phyloP scores from a whole-genome alignment of 2,888 invertebrate species.

The Euclidia mi region DNA sequence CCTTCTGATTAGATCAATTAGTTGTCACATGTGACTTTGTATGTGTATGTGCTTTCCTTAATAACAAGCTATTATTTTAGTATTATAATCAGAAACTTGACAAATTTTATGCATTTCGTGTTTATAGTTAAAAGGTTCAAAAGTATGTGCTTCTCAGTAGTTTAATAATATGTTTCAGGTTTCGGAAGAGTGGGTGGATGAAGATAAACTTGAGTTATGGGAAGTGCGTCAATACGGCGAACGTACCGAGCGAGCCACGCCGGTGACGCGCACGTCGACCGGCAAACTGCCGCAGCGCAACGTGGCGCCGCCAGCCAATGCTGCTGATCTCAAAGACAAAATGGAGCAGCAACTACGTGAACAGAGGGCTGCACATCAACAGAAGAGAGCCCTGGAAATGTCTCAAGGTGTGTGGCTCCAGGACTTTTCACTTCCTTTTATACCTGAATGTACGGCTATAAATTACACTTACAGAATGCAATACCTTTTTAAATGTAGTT shows the following conservation, averaged over 20 bases:
- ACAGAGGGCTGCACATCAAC: slow-evolving; percentile 97
- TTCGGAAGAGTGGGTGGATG: slow-evolving; percentile 98
- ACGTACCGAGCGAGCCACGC: slow-evolving; percentile 92
- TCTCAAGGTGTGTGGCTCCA: slow-evolving; percentile 86
- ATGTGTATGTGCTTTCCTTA: too few species aligned
- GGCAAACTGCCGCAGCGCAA: slow-evolving; percentile 91
- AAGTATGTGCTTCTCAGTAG: too few species aligned
- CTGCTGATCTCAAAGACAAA: slow-evolving; percentile 96
- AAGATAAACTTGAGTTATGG: slow-evolving; percentile 98
- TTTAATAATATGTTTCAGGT: slow-evolving; percentile 83
- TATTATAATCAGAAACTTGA: too few species aligned
- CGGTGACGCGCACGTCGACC: slow-evolving; percentile 95
- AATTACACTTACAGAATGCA: too few species aligned
- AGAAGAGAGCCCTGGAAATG: slow-evolving; percentile 94
- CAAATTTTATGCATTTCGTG: too few species aligned
- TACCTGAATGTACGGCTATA: too few species aligned
- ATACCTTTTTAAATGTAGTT: too few species aligned
- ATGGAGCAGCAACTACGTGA: slow-evolving; percentile 97
- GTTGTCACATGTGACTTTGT: too few species aligned
- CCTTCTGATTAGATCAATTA: too few species aligned
- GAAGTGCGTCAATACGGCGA: slow-evolving; percentile 98
- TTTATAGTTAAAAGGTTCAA: too few species aligned
- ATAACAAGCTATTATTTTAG: too few species aligned
- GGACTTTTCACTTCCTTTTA: not conserved
- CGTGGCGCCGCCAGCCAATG: slow-evolving; percentile 88